Evolutionary conservation across 2,113 vertebrate genomes (phyloP), one percentile per base, ranked within the genome.

Genomic region (Benitochromis conjunctus): DNA sequence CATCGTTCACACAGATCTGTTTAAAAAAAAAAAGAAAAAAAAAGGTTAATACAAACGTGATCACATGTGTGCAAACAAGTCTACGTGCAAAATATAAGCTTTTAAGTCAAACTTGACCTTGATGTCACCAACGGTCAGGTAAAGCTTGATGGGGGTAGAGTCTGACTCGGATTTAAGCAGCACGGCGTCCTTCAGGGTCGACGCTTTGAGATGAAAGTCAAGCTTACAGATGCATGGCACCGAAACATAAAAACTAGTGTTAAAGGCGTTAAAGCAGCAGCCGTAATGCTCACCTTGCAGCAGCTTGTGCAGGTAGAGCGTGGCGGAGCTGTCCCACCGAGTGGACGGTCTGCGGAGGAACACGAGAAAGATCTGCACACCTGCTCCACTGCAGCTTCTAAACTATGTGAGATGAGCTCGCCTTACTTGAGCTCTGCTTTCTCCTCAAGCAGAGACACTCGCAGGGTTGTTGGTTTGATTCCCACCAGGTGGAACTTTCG

Each of bases 1-100:
- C 98, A 9, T 98, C 98, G 12, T 99, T 99, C 82, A 97, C 94
- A 54, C 98, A 99, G 29, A 99, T 94, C 98, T 99, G 88, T 16
- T 79, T 79, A 24, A 80, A 3, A 26, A 26, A 26, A 26, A 26
- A 3, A 26, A 26, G 3, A 26, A 26, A 26, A 26, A 26, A 26
- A 57, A 8, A 57, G 18, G 7, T 21, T 19, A 41, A 21, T 9
- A 16, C 21, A 19, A 55, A 56, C 3, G 4, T 69, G 7, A 0
- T 29, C 36, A 34, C 38, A 7, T 2, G 5, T 31, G 6, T 34
- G 5, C 26, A 34, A 31, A 56, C 31, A 19, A 2, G 34, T 31
- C 4, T 43, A 1, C 2, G 4, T 57, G 8, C 9, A 66, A 36
- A 24, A 53, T 18, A 4, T 31, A 38, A 7, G 19, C 13, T 6